These are phyloP conservation scores for Syrmaticus mikado DNA, from an alignment of 2,113 vertebrate genomes.

Conservation along the genomic window DNA sequence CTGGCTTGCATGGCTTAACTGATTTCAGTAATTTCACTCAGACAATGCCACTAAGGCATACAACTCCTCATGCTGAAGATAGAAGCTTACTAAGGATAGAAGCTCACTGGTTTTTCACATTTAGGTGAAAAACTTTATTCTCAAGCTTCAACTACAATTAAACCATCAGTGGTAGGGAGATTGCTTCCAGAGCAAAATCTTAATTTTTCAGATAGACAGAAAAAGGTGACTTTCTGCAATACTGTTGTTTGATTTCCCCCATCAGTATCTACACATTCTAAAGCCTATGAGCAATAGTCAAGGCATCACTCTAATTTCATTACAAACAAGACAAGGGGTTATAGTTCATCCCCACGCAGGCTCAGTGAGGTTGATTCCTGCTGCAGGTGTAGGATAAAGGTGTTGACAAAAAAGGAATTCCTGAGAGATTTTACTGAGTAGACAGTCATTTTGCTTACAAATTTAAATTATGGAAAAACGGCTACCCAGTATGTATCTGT, in stretches of 20 bases:
- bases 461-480: neutral
- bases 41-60: neutral
- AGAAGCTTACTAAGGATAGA: neutral
- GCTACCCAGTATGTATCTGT: neutral
- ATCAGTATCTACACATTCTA: neutral
- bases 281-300: neutral
- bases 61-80: neutral
- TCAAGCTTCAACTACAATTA: neutral
- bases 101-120: neutral
- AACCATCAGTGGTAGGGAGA: neutral
- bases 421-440: neutral
- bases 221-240: neutral
- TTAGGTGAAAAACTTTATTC: neutral
- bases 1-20: neutral
- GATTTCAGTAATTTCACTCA: neutral
- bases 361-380: neutral
- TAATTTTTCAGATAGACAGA: neutral
- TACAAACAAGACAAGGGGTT: neutral
- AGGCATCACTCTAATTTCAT: neutral
- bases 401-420: neutral
- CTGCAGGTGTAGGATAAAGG: neutral
- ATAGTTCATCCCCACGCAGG: neutral
- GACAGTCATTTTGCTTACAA: neutral
- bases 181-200: neutral
- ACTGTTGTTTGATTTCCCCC: neutral